phyloP scores from a whole-genome alignment of 2,797 vertebrate genomes.

The Sebastes cheni region DNA sequence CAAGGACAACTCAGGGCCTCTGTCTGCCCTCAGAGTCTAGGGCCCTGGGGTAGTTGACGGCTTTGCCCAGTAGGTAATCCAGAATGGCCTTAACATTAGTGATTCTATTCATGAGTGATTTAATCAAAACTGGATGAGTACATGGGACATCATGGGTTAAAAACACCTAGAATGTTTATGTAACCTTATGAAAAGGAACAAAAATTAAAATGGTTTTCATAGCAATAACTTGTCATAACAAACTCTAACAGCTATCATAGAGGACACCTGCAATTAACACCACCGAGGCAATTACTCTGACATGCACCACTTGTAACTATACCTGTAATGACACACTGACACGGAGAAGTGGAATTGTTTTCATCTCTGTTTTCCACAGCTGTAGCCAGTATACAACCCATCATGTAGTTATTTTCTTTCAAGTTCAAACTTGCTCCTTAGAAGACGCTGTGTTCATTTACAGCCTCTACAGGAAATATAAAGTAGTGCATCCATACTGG shows the following conservation, averaged over 20 bases:
- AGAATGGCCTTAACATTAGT: neutral
- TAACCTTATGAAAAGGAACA: neutral
- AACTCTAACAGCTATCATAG: neutral
- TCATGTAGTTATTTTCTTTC: conserved; percentile 2
- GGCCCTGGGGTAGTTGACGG: accelerated
- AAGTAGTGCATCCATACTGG: conserved; percentile 10
- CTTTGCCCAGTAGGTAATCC: neutral
- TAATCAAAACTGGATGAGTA: neutral
- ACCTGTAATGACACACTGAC: conserved; percentile 28
- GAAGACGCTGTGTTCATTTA: neutral
- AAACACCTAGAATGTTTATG: neutral
- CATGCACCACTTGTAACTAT: conserved; percentile 37
- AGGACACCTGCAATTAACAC: conserved; percentile 31
- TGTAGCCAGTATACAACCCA: neutral
- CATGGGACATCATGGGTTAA: neutral
- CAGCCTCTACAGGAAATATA: conserved; percentile 26
- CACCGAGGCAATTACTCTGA: conserved; percentile 3
- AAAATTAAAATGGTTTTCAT: conserved; percentile 2
- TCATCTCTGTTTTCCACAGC: conserved; percentile 2
- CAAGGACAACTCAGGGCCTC: neutral
- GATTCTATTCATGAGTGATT: neutral
- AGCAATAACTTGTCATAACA: conserved; percentile 17
- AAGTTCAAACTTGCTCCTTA: conserved; percentile 15
- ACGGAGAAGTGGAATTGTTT: conserved; percentile 16
- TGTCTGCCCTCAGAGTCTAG: neutral